Base-by-base conservation (phyloP, 2,797 vertebrate genomes). In the Florisuga fusca region DNA sequence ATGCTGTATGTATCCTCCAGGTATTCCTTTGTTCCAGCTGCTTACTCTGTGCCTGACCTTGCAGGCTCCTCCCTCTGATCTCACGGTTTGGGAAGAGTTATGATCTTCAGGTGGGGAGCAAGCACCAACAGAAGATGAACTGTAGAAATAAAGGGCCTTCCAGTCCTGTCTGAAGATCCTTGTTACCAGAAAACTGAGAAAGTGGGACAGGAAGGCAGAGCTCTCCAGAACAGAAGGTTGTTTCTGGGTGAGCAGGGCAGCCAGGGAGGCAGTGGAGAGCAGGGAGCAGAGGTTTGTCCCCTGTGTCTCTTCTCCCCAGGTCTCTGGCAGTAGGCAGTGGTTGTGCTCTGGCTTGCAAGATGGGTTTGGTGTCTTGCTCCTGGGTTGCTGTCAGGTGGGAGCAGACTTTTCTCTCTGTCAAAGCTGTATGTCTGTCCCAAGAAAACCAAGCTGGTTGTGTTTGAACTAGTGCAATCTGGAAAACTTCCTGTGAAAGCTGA, bases 341-440 rank as follows among this genome's bases (percentile, higher is more conserved):
- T 33, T 81, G 68, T 63, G 53, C 48, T 73, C 36, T 75, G 66
- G 15, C 29, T 77, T 57, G 68, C 36, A 54, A 8, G 12, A 9
- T 34, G 68, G 43, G 29, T 57, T 80, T 2, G 5, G 13, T 77
- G 36, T 71, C 27, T 54, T 46, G 19, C 3, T 10, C 17, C 64
- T n/a, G 23, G 6, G 7, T 84, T 0, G 0, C 25, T n/a, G 25
- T 54, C 59, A 27, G 62, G 1, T 25, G 48, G n/a, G 78, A 29
- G 22, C 61, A 33, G 80, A 15, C 21, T 71, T 79, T 29, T 43
- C 31, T 22, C 84, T 64, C 17, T 45, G 36, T 48, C 79, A 27
- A 36, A 73, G 34, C 45, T 62, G 5, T 75, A 2, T 53, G 38
- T 61, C 71, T 76, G 33, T 53, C 75, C 33, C 73, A 22, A 45